These are phyloP conservation scores for Lasioglossum figueresi DNA, from an alignment of 2,888 invertebrate genomes.

Conservation along the genomic window DNA sequence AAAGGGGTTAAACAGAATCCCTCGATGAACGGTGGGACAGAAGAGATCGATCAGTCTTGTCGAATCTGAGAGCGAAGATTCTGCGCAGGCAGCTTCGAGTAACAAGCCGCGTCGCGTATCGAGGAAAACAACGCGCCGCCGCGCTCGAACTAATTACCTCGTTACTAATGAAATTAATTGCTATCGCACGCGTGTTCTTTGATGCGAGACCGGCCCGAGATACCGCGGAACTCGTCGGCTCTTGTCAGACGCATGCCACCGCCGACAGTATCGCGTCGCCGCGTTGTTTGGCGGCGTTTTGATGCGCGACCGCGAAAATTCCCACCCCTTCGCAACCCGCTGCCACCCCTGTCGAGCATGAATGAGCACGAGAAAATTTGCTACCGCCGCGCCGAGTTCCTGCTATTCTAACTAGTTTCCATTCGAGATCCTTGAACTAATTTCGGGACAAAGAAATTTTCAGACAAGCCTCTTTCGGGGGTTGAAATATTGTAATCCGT, in stretches of 20 bases:
- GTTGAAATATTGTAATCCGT: neutral
- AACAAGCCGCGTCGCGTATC: constrained; percentile 12
- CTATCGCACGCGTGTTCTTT: constrained; percentile 68
- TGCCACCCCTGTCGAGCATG: neutral
- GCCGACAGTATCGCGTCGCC: constrained; percentile 37
- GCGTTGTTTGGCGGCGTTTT: constrained; percentile 17
- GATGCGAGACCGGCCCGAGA: constrained; percentile 70
- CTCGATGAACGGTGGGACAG: neutral
- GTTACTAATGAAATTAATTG: constrained; percentile 74
- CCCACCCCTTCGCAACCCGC: neutral
- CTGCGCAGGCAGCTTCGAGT: neutral
- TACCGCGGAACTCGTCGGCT: constrained; percentile 55
- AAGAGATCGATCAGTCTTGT: neutral
- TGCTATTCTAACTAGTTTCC: neutral
- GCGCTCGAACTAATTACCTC: constrained; percentile 71
- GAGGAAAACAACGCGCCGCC: constrained; percentile 40
- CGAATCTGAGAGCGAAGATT: neutral
- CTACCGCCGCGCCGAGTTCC: neutral
- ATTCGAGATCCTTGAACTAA: neutral
- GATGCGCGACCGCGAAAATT: constrained; percentile 39
- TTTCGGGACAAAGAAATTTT: neutral
- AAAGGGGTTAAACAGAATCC: neutral
- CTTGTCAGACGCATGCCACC: constrained; percentile 52
- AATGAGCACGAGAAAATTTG: constrained; percentile 6
- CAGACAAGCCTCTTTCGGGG: neutral